Conservation (phyloP, 2,797 vertebrate genomes). For the Melanotaenia pygmaea region DNA sequence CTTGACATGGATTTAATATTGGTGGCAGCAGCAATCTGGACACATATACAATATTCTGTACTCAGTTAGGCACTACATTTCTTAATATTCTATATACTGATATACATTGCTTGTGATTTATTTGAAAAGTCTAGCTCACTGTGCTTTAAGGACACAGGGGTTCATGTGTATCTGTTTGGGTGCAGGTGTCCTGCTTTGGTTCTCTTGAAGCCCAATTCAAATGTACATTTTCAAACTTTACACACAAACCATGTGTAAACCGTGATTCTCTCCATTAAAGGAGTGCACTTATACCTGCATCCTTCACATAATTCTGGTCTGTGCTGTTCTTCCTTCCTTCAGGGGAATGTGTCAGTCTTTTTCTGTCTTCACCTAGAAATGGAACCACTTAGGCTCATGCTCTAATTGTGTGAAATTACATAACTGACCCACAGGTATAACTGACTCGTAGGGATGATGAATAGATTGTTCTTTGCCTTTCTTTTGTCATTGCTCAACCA, state of each 20-base stretch:
- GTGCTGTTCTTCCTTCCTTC: constrained; percentile 12
- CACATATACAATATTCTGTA: constrained; percentile 3
- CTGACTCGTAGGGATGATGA: constrained; percentile 17
- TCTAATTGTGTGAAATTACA: constrained; percentile 55
- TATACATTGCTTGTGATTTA: not conserved
- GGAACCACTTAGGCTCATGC: constrained; percentile 28
- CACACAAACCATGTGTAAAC: not conserved
- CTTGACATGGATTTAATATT: constrained; percentile 1
- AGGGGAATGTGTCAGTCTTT: constrained; percentile 17
- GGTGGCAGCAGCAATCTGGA: constrained; percentile 1
- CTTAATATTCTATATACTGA: not conserved
- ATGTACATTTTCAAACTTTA: not conserved
- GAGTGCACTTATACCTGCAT: not conserved
- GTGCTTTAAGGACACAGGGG: not conserved
- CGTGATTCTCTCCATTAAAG: not conserved
- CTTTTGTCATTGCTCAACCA: constrained; percentile 25
- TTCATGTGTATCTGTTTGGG: constrained; percentile 22
- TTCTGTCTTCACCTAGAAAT: constrained; percentile 38
- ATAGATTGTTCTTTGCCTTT: constrained; percentile 42
- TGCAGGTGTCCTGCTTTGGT: constrained; percentile 12
- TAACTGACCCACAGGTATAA: constrained; percentile 63
- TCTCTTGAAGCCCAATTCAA: constrained; percentile 1
- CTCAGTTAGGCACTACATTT: not conserved
- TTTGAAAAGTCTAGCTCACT: constrained; percentile 9
- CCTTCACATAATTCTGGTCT: constrained; percentile 14